Base-by-base conservation (phyloP, 2,797 vertebrate species). In the Pseudochirops cupreus region DNA sequence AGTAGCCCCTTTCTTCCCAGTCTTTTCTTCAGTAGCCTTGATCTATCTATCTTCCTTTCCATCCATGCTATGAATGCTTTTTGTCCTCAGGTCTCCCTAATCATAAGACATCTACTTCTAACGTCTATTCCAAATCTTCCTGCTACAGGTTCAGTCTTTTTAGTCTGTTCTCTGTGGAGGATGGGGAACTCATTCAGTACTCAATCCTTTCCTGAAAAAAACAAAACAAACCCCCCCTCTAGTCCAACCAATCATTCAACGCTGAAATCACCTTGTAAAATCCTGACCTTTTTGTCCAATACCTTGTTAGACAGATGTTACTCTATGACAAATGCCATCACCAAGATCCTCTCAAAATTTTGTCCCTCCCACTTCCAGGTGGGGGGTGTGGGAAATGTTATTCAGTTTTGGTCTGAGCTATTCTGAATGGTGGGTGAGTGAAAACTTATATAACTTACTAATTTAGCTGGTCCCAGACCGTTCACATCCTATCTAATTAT, bases 1-100 rank as follows among this genome's bases (percentile, higher is more conserved):
- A 74, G 21, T 24, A 74, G n/a, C 16, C 16, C n/a, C 24, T 39
- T 74, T 74, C n/a, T 91, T 96, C 90, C 57, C 93, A 28, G n/a
- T 93, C 21, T 91, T 92, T 53, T 95, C 39, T 82, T 39, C 33
- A 92, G 28, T 10, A 94, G 56, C 46, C 56, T 18, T 82, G 91
- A 92, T 56, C 90, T 92, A n/a, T 93, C 74, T n/a, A 94, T 52
- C 14, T 95, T 18, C 0, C 95, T n/a, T 57, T 55, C 58, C 18
- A 1, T 52, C 33, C 28, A 4, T 56, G 52, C 46, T 92, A 56
- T 21, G 21, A 95, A 91, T 11, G 56, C 4, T 92, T 29, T 21
- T 74, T 74, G n/a, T 74, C 18, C n/a, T 39, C 18, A 7, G 18
- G 6, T 39, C n/a, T 74, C n/a, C 1, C 33, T 9, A 74, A 39